A percentile compares a stretch with the other conserved stretches of the same genome.
phyloP scores from a whole-genome alignment of 2,888 invertebrate species.

The Pachymerium ferrugineum region DNA sequence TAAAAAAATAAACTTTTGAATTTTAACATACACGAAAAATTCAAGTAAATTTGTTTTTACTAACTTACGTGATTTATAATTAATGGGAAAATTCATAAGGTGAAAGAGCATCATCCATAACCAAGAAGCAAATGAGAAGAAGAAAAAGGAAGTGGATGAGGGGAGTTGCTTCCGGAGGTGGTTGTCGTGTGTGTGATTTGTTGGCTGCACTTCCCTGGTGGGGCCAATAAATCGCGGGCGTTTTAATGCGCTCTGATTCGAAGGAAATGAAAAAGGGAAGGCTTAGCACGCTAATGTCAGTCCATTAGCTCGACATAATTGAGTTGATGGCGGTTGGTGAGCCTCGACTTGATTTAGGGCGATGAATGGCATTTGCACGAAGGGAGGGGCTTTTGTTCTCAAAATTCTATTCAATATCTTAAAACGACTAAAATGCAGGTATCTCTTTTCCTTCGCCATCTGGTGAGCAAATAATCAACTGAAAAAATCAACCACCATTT shows the following conservation, averaged over 20 bases:
- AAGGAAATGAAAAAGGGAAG: constrained; percentile 27
- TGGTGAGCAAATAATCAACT: neutral
- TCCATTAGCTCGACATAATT: constrained; percentile 27
- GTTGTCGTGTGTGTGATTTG: constrained; percentile 20
- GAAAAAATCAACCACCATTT: neutral
- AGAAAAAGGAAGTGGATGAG: constrained; percentile 14
- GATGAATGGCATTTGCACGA: constrained; percentile 15
- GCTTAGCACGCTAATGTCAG: constrained; percentile 27
- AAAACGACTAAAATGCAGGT: neutral
- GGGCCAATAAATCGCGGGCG: constrained; percentile 20
- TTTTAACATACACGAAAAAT: too few relatives aligned
- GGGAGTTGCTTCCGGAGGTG: constrained; percentile 10
- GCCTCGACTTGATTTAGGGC: constrained; percentile 27
- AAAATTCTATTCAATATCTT: neutral
- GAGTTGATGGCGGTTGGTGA: constrained; percentile 27
- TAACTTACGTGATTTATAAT: too few relatives aligned
- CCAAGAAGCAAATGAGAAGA: neutral
- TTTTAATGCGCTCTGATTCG: constrained; percentile 27
- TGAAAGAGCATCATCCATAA: constrained; percentile 1
- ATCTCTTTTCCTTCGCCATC: neutral
- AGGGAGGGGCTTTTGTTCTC: constrained; percentile 7
- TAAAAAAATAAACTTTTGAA: too few relatives aligned
- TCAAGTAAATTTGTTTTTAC: too few relatives aligned
- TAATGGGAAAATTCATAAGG: too few relatives aligned
- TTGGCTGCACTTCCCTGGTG: constrained; percentile 25